Conservation (phyloP, 2,797 vertebrate genomes). For the Pseudotriccus pelzelni region DNA sequence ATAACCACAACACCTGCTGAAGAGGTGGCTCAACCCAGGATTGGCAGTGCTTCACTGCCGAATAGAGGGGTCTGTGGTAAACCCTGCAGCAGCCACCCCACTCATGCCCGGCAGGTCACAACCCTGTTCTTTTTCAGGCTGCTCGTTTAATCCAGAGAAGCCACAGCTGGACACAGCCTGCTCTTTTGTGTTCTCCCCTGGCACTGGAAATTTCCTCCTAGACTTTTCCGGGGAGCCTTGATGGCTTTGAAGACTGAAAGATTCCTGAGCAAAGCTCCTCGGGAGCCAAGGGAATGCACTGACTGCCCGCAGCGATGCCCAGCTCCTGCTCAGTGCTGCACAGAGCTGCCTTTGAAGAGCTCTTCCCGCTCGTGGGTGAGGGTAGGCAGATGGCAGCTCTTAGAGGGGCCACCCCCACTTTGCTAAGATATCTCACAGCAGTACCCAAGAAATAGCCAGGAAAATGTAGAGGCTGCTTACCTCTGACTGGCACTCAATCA, state of each 20-base stretch:
- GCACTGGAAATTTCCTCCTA: not conserved
- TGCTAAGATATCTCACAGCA: not conserved
- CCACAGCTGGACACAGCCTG: fast-evolving
- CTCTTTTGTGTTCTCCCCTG: not conserved
- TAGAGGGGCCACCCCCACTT: not conserved
- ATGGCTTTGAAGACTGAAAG: not conserved
- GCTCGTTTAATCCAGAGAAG: not conserved
- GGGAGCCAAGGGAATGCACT: fast-evolving
- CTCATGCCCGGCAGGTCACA: not conserved
- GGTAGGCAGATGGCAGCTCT: not conserved
- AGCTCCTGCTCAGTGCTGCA: not conserved
- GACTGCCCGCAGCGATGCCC: not conserved
- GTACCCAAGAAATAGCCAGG: not conserved
- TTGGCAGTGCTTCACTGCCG: not conserved
- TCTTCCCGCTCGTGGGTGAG: fast-evolving
- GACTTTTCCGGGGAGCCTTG: not conserved
- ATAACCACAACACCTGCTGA: not conserved
- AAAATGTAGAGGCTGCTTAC: conserved; percentile 74
- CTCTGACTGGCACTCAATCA: conserved; percentile 79
- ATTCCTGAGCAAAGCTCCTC: not conserved
- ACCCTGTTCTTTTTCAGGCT: not conserved
- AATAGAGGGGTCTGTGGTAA: not conserved
- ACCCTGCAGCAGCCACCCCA: not conserved
- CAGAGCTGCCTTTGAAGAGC: not conserved
- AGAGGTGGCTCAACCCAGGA: fast-evolving